Percentiles rank a stretch among this genome's conserved stretches.
Evolutionary conservation across 2,888 invertebrate species (phyloP).

Genomic region (Zonitis immaculata): DNA sequence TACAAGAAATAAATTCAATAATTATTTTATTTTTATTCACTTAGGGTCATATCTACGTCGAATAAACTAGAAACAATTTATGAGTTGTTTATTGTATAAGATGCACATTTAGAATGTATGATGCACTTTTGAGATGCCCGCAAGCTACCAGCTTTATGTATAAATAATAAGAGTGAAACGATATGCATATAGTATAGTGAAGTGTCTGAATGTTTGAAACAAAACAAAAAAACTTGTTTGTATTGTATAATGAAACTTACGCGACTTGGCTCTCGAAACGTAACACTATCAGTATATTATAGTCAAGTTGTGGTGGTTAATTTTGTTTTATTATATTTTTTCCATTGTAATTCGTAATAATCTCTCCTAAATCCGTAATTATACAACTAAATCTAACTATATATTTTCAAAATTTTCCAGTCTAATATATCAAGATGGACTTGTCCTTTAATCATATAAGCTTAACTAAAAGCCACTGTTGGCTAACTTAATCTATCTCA

Average conservation of each 20-base stretch:
- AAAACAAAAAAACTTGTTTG: no score
- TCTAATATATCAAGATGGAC: slow-evolving; percentile 12
- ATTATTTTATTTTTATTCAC: neutral
- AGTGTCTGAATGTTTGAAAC: neutral
- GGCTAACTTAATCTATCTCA: neutral
- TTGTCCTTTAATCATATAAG: slow-evolving; percentile 16
- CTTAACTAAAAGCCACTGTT: slow-evolving; percentile 20
- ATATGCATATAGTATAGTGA: no score
- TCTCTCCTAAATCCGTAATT: slow-evolving; percentile 10
- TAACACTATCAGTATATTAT: no score
- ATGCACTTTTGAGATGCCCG: neutral
- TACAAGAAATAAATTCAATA: no score
- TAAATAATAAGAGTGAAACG: slow-evolving; percentile 1
- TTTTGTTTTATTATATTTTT: neutral
- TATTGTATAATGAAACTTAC: no score
- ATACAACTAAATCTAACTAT: slow-evolving; percentile 6
- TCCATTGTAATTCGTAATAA: no score
- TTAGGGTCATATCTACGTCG: neutral
- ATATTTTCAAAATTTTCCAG: slow-evolving; percentile 15
- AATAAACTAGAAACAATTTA: neutral
- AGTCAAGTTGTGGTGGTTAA: neutral
- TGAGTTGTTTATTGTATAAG: neutral
- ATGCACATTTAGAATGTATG: neutral
- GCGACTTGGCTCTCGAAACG: no score
- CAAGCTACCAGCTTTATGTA: neutral